Conservation (phyloP, 2,797 vertebrate species). For the Petrocephalus schoutedeni region DNA sequence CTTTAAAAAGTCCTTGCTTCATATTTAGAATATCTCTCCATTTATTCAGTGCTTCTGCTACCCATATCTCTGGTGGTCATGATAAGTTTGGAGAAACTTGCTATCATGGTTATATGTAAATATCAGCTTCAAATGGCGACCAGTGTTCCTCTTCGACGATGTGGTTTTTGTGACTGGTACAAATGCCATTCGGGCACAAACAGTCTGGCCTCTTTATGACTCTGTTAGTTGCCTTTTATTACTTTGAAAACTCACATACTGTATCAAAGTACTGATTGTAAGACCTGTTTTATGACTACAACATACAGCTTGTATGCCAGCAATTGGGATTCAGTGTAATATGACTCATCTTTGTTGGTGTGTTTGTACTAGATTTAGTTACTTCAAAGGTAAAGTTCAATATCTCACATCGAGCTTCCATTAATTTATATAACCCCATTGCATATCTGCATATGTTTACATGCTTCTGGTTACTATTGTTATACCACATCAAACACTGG, state of each 20-base stretch:
- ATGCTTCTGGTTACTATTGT: not conserved
- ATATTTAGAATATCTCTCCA: conserved; percentile 23
- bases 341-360: not conserved
- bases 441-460: conserved; percentile 4
- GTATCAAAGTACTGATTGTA: not conserved
- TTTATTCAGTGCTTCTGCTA: not conserved
- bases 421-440: not conserved
- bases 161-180: not conserved
- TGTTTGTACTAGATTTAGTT: not conserved
- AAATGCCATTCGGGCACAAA: not conserved
- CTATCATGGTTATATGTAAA: not conserved
- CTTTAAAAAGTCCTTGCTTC: conserved; percentile 11
- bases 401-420: not conserved
- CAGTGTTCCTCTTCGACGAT: not conserved
- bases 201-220: not conserved
- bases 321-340: conserved; percentile 2
- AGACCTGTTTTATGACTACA: not conserved
- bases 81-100: not conserved
- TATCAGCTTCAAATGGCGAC: not conserved
- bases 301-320: not conserved
- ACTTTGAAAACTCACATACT: not conserved
- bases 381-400: not conserved
- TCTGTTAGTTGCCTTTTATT: not conserved
- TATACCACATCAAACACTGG: not conserved
- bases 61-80: not conserved